Evolutionary conservation across 1,140 invertebrate genomes (phyloP), one percentile per base, ranked within the genome.

Genomic region (Lasioglossum baleicum): DNA sequence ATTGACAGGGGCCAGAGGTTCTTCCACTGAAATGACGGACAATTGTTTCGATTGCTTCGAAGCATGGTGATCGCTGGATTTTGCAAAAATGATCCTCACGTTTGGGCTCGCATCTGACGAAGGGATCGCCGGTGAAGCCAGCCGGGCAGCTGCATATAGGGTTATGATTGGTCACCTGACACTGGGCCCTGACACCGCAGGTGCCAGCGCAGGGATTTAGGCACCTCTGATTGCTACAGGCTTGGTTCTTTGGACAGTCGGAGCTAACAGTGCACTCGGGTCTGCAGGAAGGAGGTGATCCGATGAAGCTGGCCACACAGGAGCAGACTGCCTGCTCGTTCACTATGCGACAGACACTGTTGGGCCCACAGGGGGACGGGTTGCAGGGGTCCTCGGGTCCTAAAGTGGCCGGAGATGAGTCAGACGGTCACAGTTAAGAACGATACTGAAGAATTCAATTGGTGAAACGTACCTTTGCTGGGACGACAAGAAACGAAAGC

Each of bases 191-290:
- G 42, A 93, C 78, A 42, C 95, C 95, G 85, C 95, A 95, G n/a
- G 94, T 90, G 51, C 94, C 94, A 20, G 91, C 91, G 84, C 94
- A 94, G 56, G 94, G 94, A 87, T 94, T 93, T 78, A 83, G 85
- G 81, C 95, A 95, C 80, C 94, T 94, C 81, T 94, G 94, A 83
- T 95, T 95, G 22, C 96, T 95, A 87, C 96, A 96, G 42, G 95
- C 95, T 74, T 94, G 90, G 83, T 93, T 93, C 73, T 90, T 92
- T 3, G 94, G 84, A 88, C 96, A 96, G 88, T 96, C 96, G 1
- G 94, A 94, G 88, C 96, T 96, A 84, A 94, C 95, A 35, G 94
- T 93, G 91, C 96, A 96, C 92, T 96, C 95, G 13, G 95, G 95
- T 80, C 95, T 90, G 90, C 95, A 96, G 83, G 94, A 94, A 56